Evolutionary conservation across 1,140 invertebrate genomes (phyloP).

Genomic region (Diabrotica undecimpunctata): DNA sequence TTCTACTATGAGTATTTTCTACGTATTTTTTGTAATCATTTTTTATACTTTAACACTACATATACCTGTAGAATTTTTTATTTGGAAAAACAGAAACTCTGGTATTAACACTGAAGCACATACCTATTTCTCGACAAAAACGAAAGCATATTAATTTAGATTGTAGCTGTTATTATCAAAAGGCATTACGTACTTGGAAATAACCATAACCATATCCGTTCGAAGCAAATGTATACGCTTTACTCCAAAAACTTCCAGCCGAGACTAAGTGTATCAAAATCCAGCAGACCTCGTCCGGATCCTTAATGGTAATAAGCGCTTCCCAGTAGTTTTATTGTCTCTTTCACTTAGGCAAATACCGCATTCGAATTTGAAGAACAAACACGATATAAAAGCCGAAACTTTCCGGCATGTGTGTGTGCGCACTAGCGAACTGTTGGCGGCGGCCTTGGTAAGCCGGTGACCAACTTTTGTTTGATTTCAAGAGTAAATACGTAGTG

Average conservation of each 20-base stretch:
- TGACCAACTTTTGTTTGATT: constrained; percentile 23
- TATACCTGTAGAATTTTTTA: too few relatives aligned
- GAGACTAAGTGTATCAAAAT: not conserved
- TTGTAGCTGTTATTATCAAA: too few relatives aligned
- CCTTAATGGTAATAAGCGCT: not conserved
- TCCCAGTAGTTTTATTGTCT: constrained; percentile 4
- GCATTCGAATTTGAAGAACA: constrained; percentile 23
- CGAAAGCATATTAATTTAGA: too few relatives aligned
- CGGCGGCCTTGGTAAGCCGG: constrained; percentile 7
- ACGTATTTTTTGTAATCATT: too few relatives aligned
- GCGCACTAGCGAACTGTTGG: not conserved
- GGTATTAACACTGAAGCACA: too few relatives aligned
- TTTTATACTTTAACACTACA: too few relatives aligned
- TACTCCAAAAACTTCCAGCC: not conserved
- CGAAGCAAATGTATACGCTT: not conserved
- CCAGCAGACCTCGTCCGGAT: not conserved
- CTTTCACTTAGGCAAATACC: constrained; percentile 23
- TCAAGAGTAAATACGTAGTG: constrained; percentile 16
- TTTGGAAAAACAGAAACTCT: too few relatives aligned
- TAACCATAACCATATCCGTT: not conserved
- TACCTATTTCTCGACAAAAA: too few relatives aligned
- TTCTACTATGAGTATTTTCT: too few relatives aligned
- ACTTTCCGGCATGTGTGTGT: constrained; percentile 5
- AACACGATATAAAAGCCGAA: constrained; percentile 19
- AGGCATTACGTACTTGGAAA: not conserved